Percentiles rank a stretch among this genome's conserved stretches.
Conservation (phyloP, 1,140 invertebrate species). For the Trachymyrmex cornetzi region DNA sequence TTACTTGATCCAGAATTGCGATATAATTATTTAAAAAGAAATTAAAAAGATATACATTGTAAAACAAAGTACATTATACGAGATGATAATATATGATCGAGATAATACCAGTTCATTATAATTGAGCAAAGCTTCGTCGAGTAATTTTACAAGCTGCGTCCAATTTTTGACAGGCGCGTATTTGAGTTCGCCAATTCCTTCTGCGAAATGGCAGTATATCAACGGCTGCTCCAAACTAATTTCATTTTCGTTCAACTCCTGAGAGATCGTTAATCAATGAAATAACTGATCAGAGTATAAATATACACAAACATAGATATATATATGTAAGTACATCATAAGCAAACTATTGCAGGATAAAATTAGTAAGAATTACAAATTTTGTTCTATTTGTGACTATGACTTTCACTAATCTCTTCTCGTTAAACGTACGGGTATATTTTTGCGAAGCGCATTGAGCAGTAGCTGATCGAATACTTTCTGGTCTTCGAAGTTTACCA, state of each 20-base stretch:
- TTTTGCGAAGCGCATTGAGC: constrained; percentile 93
- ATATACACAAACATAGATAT: background rate
- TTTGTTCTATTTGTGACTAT: background rate
- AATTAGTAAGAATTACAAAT: background rate
- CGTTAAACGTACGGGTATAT: constrained; percentile 89
- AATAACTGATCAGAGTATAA: constrained; percentile 1
- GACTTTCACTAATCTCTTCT: background rate
- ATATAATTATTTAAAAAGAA: background rate
- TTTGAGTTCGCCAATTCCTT: constrained; percentile 96
- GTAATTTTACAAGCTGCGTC: constrained; percentile 91
- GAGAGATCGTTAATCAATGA: background rate
- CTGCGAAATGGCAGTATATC: constrained; percentile 96
- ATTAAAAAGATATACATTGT: background rate
- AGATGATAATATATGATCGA: background rate
- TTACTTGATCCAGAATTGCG: background rate
- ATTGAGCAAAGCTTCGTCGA: constrained; percentile 93
- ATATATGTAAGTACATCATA: background rate
- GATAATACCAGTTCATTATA: constrained; percentile 92
- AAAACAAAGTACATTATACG: background rate
- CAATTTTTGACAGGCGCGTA: constrained; percentile 94
- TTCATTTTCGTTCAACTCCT: constrained; percentile 89
- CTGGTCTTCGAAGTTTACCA: constrained; percentile 91
- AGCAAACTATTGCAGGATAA: background rate
- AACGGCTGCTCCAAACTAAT: constrained; percentile 90
- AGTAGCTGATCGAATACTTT: constrained; percentile 92